Base-by-base conservation (phyloP, 1,140 invertebrate species). In the Myzus persicae region DNA sequence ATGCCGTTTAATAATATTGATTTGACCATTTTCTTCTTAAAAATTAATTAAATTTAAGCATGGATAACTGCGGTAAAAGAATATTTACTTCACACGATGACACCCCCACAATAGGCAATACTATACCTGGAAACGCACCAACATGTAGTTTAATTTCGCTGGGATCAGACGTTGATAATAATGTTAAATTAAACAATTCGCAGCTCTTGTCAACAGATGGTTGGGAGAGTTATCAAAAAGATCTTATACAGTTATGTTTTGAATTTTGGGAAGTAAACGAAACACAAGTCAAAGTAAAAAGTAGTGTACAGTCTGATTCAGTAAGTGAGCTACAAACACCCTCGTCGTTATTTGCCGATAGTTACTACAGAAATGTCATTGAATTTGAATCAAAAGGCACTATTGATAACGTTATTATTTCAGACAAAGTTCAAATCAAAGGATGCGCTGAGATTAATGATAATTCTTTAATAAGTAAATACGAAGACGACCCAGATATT, bases 181-280 rank as follows among this genome's bases (percentile, higher is more conserved):
- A 38, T 9, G n/a, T 42, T 31, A 54, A 85, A 38, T 36, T n/a
- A 22, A 82, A 82, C 24, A 92, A 36, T 40, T 92, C 67, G 36
- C 59, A 54, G 42, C 76, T 93, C 6, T 40, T 82, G 14, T 84
- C 91, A 26, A 0, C 22, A 22, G 81, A 93, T 4, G 91, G 46
- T 5, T 93, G 91, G 91, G 46, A 93, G 22, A 46, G 22, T n/a
- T 93, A 85, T 82, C 81, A 85, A 84, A 81, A 93, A 38, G 67
- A 93, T 4, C 38, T 93, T 31, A 93, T 93, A 31, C 67, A 36
- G 26, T 42, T 51, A 42, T 93, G 91, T 85, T 93, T 93, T 54
- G 81, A 85, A 51, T 93, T n/a, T 84, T 93, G 91, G 91, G 91
- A 93, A 85, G 91, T 51, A 26, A 89, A 89, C 14, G 88, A 89